These are phyloP conservation scores for Drosophila azteca DNA, from an alignment of 1,140 invertebrate genomes.

Conservation along the genomic window DNA sequence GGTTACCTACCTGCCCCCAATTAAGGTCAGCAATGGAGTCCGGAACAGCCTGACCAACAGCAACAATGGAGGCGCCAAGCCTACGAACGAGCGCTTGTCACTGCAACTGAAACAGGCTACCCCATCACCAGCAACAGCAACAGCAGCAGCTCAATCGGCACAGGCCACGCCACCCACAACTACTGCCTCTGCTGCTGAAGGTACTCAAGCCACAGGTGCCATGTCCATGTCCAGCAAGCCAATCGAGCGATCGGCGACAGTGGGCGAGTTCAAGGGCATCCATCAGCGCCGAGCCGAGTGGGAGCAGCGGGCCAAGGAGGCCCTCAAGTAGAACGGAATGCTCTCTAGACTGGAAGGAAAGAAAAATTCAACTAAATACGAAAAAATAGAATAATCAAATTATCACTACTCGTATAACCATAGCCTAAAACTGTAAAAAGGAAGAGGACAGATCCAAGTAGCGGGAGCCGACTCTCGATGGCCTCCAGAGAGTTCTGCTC, in stretches of 20 bases:
- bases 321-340: slow-evolving; percentile 80
- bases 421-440: slow-evolving; percentile 10
- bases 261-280: slow-evolving; percentile 87
- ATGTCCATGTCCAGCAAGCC: slow-evolving; percentile 55
- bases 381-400: slow-evolving; percentile 34
- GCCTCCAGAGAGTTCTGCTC: slow-evolving; percentile 6
- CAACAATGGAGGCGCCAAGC: slow-evolving; percentile 25
- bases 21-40: slow-evolving; percentile 57
- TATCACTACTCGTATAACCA: slow-evolving; percentile 28
- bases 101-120: slow-evolving; percentile 46
- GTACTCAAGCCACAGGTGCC: not conserved
- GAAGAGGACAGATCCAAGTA: slow-evolving; percentile 13
- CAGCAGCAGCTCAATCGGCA: slow-evolving; percentile 19
- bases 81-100: slow-evolving; percentile 46
- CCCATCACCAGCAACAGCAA: slow-evolving; percentile 23
- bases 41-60: slow-evolving; percentile 39
- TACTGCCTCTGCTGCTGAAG: not conserved
- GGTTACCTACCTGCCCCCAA: slow-evolving; percentile 65
- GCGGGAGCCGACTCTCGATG: slow-evolving; percentile 6
- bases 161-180: slow-evolving; percentile 4
- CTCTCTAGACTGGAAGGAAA: not conserved
- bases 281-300: slow-evolving; percentile 90
- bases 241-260: slow-evolving; percentile 76
- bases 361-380: slow-evolving; percentile 11
- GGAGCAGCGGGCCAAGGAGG: slow-evolving; percentile 89